Base-by-base conservation (phyloP, 2,888 invertebrate genomes). In the Andrena chrysosceles region DNA sequence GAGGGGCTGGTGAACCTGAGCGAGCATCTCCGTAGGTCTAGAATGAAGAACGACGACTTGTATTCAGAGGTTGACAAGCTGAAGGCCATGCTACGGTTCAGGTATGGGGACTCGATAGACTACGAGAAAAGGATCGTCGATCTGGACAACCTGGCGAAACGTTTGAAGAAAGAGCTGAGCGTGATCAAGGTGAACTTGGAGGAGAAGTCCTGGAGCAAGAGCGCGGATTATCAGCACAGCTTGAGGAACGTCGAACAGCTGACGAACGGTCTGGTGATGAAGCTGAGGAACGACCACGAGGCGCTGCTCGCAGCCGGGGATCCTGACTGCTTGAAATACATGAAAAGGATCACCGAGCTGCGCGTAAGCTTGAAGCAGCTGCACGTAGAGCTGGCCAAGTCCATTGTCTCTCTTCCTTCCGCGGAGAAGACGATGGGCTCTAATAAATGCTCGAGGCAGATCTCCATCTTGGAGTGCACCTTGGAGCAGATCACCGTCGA, bases 221-320 rank as follows among this genome's bases (percentile, higher is more conserved):
- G 48, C 10, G n/a, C 20, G 2, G 71, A 54, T 2, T 52, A 42
- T 23, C 54, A 35, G 2, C 49, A 62, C 26, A 70, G 56, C 5
- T 42, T 87, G 0, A 67, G 16, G 2, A 76, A 74, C 26, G 67
- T 85, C n/a, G 81, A 84, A 4, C 56, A 26, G 7, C 33, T 85
- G 60, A 83, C 86, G 33, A 83, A 77, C 56, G 81, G 89, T 23
- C 49, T 90, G 79, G 76, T 31, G 31, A 68, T 67, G 16, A 90
- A 86, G 23, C 23, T 90, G 67, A 85, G 26, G 13, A 87, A 85
- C 76, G 90, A 90, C 73, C 82, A 80, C 5, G 73, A 85, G 1
- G 90, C 90, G 4, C 62, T 90, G 33, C 69, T 88, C 2, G 60
- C 77, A 1, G 80, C 80, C 5, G 90, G 87, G 6, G 84, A 89